Conservation (phyloP, 2,888 invertebrate species). For the Trissolcus brochymenae region DNA sequence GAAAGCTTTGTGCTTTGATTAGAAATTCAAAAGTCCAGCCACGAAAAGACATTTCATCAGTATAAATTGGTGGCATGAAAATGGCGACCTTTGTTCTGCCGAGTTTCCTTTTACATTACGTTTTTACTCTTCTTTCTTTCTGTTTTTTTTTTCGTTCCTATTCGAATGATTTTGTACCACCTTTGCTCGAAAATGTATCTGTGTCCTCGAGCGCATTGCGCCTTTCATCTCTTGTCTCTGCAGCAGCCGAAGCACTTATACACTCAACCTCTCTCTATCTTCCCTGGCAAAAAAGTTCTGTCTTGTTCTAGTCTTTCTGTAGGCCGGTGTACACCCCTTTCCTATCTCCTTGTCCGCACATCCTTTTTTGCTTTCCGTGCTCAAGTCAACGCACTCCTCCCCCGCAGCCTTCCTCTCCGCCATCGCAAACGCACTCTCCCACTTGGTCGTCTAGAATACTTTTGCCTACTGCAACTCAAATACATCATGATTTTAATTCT, state of each 20-base stretch:
- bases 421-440: conserved; percentile 34
- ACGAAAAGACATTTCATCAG: conserved; percentile 51
- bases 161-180: conserved; percentile 57
- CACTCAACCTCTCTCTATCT: conserved; percentile 65
- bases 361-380: conserved; percentile 58
- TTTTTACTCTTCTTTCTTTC: conserved; percentile 4
- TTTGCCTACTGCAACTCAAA: conserved; percentile 62
- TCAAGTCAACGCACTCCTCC: conserved; percentile 26
- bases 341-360: conserved; percentile 57
- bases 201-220: conserved; percentile 71
- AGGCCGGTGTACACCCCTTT: conserved; percentile 52
- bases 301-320: conserved; percentile 57
- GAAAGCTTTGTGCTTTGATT: conserved; percentile 27
- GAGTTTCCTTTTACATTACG: conserved; percentile 47
- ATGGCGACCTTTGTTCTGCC: conserved; percentile 47
- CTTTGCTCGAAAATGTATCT: conserved; percentile 69
- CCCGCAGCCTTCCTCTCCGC: conserved; percentile 37
- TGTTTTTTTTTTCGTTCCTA: conserved; percentile 42
- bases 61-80: conserved; percentile 45
- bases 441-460: conserved; percentile 49
- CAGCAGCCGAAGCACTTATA: conserved; percentile 72
- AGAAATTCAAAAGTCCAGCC: conserved; percentile 36
- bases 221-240: conserved; percentile 74
- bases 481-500: conserved; percentile 74
- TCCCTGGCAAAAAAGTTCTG: conserved; percentile 47